Evolutionary conservation across 2,797 vertebrate genomes (phyloP).

Genomic region (Pempheris klunzingeri): DNA sequence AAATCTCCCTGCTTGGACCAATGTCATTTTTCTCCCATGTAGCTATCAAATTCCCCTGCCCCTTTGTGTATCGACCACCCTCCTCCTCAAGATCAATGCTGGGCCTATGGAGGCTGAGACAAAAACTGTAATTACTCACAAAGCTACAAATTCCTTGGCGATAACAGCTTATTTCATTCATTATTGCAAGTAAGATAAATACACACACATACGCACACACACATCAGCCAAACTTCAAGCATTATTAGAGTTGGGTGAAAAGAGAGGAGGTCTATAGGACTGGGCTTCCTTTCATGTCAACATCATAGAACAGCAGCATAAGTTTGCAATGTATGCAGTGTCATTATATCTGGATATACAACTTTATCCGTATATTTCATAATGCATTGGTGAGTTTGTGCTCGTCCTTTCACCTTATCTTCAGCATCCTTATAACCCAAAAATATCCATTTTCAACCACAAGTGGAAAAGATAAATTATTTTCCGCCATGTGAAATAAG

Average conservation of each 20-base stretch:
- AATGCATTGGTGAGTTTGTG: neutral
- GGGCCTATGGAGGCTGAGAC: slow-evolving; percentile 80
- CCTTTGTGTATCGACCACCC: slow-evolving; percentile 83
- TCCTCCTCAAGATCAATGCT: slow-evolving; percentile 84
- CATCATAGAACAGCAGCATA: slow-evolving; percentile 1
- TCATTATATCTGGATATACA: neutral
- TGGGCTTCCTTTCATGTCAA: neutral
- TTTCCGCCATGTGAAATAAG: slow-evolving; percentile 87
- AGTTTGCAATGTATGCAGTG: neutral
- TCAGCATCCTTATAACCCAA: slow-evolving; percentile 34
- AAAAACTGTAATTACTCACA: slow-evolving; percentile 87
- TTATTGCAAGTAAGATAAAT: slow-evolving; percentile 74
- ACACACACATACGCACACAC: slow-evolving; percentile 30
- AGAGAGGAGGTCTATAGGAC: too few species aligned
- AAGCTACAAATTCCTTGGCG: slow-evolving; percentile 85
- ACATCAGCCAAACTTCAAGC: slow-evolving; percentile 22
- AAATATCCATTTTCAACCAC: slow-evolving; percentile 86
- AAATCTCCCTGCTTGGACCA: slow-evolving; percentile 76
- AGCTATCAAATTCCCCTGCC: slow-evolving; percentile 82
- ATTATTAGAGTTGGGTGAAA: neutral
- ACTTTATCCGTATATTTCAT: neutral
- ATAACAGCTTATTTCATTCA: slow-evolving; percentile 81
- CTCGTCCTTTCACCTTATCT: slow-evolving; percentile 41
- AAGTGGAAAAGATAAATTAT: slow-evolving; percentile 92
- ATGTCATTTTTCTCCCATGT: slow-evolving; percentile 85